Base-by-base conservation (phyloP, 2,888 invertebrate species). In the Molanna angustata region DNA sequence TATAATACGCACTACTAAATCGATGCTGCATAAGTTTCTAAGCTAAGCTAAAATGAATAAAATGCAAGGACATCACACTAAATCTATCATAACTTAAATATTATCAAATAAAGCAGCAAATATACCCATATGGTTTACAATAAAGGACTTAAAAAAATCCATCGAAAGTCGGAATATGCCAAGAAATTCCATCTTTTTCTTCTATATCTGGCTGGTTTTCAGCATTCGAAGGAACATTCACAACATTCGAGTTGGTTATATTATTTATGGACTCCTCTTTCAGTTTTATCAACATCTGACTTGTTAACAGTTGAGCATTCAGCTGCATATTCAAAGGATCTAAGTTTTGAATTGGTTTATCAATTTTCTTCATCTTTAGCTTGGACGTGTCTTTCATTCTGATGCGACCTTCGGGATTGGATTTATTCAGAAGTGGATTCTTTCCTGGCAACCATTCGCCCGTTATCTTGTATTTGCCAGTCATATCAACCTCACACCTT, bases 141-240 rank as follows among this genome's bases (percentile, higher is more conserved):
- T n/a, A 17, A 37, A 37, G 18, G 2, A 2, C 22, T 43, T 52
- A 56, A 32, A 52, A 52, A 40, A 56, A 56, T 41, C 56, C 56
- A 17, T 56, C 56, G 45, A 56, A 56, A 3, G 56, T 56, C 3
- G 56, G 56, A 21, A 56, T 56, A 45, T 56, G 56, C 56, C 56
- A 56, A 9, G 56, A 41, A 4, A 37, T 22, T 20, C 40, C 50
- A 16, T 49, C 54, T 39, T 49, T 49, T 20, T 43, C 44, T 4
- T 19, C 45, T 3, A 19, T 16, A 20, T 41, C 33, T 2, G 19
- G 44, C 7, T 20, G 46, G 37, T n/a, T 11, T 11, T 3, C 33
- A 16, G 18, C 37, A 14, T n/a, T n/a, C n/a, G n/a, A n/a, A n/a
- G n/a, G n/a, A n/a, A n/a, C n/a, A n/a, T n/a, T n/a, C n/a, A n/a